These are phyloP conservation scores for Metaphire vulgaris DNA, from an alignment of 1,140 invertebrate species.

Conservation along the genomic window DNA sequence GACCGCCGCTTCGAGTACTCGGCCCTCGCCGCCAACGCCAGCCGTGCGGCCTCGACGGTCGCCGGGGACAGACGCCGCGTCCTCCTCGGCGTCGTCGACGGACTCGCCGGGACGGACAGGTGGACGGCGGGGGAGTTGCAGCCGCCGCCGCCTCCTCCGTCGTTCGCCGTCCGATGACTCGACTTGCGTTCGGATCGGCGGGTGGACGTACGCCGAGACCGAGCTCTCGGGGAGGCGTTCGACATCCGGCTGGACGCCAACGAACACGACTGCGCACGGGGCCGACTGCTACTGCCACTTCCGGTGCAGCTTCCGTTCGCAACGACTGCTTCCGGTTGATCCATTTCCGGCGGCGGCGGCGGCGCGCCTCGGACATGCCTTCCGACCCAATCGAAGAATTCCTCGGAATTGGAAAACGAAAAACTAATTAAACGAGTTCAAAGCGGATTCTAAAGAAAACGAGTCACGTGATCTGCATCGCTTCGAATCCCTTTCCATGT, in stretches of 20 bases:
- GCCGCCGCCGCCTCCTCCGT: too few species aligned
- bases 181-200: background rate
- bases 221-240: background rate
- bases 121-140: background rate
- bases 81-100: background rate
- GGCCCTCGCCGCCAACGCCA: conserved; percentile 19
- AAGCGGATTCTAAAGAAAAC: too few species aligned
- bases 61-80: background rate
- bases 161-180: background rate
- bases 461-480: too few species aligned
- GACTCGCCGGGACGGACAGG: background rate
- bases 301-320: background rate
- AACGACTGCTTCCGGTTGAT: background rate
- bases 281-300: background rate
- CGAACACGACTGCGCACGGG: background rate
- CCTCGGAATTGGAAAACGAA: too few species aligned
- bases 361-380: background rate
- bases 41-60: conserved; percentile 5
- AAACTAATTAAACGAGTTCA: too few species aligned
- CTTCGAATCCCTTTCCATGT: too few species aligned
- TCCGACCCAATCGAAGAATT: background rate
- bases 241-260: background rate
- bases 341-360: background rate
- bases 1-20: conserved; percentile 16
- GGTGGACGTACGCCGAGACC: background rate